Conservation (phyloP, 2,888 invertebrate genomes). For the Nephrotoma flavescens region DNA sequence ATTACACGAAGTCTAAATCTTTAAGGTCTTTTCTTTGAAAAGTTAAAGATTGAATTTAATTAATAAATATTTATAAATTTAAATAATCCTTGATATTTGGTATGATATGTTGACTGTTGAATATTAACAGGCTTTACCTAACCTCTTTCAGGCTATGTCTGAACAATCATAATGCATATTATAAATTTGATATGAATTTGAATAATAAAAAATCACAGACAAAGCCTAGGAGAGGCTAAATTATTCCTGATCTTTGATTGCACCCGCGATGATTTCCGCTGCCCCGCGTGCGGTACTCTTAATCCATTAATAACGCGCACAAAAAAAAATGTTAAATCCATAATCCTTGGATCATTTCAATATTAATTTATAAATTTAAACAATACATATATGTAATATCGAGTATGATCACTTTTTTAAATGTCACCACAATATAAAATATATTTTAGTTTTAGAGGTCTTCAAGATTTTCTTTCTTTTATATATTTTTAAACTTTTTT, state of each 20-base stretch:
- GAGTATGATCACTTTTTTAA: background rate
- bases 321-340: background rate
- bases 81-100: background rate
- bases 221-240: conserved; percentile 51
- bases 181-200: background rate
- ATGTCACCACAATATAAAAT: background rate
- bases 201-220: conserved; percentile 31
- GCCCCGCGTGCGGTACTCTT: background rate
- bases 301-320: background rate
- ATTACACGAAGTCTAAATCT: background rate
- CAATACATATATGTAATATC: background rate
- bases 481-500: background rate
- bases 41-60: background rate
- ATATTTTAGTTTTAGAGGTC: background rate
- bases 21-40: background rate
- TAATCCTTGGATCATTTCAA: background rate
- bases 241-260: conserved; percentile 21
- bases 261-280: background rate
- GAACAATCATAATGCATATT: conserved; percentile 16
- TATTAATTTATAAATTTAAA: background rate
- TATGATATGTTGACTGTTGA: conserved; percentile 11
- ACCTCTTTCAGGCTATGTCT: conserved; percentile 50
- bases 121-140: conserved; percentile 35
- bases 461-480: background rate
- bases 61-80: background rate